Percentiles rank a stretch among this genome's conserved stretches.
phyloP scores from a whole-genome alignment of 2,888 invertebrate genomes.

The Steinernema scapterisci region DNA sequence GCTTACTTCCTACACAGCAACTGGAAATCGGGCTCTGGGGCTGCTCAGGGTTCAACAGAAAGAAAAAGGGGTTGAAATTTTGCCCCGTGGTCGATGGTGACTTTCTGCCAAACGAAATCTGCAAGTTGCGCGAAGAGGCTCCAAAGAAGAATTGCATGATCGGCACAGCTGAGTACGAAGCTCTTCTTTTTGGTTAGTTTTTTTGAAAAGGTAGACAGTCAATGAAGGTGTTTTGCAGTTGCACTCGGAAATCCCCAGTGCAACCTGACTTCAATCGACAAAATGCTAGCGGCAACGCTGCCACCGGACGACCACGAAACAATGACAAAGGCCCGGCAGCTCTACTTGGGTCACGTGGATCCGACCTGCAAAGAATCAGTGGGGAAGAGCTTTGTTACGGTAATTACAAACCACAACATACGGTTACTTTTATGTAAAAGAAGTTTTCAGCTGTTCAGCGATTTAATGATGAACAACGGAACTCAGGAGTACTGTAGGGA shows the following conservation, averaged over 20 bases:
- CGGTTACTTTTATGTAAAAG: neutral
- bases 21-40: constrained; percentile 23
- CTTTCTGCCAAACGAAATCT: constrained; percentile 53
- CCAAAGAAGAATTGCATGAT: constrained; percentile 54
- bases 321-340: constrained; percentile 50
- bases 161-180: constrained; percentile 56
- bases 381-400: constrained; percentile 56
- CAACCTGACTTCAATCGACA: constrained; percentile 56
- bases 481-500: constrained; percentile 40
- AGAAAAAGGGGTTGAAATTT: constrained; percentile 16
- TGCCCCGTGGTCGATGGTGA: constrained; percentile 40
- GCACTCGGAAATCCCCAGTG: constrained; percentile 42
- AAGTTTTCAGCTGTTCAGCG: constrained; percentile 51
- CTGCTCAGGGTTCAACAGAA: constrained; percentile 34
- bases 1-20: neutral
- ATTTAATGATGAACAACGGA: constrained; percentile 55
- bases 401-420: neutral
- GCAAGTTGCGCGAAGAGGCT: constrained; percentile 50
- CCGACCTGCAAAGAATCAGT: constrained; percentile 48
- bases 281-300: constrained; percentile 53
- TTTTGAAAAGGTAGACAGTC: too few species aligned
- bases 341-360: constrained; percentile 54
- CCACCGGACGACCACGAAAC: constrained; percentile 51
- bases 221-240: constrained; percentile 35
- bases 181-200: constrained; percentile 51